Conservation (phyloP, 2,888 invertebrate species). For the Papilio elwesi region DNA sequence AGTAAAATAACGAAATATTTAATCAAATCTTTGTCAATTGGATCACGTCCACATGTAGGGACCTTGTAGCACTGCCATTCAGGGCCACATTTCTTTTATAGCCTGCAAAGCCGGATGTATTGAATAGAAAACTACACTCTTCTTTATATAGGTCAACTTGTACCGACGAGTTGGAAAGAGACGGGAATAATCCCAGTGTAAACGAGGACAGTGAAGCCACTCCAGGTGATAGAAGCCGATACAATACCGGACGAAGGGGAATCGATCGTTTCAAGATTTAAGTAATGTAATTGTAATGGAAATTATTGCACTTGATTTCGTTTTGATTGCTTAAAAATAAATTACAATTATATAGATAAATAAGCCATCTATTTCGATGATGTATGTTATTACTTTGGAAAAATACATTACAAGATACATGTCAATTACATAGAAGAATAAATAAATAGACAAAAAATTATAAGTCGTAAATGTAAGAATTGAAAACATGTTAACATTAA, state of each 20-base stretch:
- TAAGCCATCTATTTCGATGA: not conserved
- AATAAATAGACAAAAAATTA: too few species aligned
- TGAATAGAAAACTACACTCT: conserved; percentile 20
- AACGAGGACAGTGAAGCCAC: conserved; percentile 15
- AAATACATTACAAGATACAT: not conserved
- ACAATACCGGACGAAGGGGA: not conserved
- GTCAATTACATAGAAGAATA: too few species aligned
- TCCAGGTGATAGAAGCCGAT: conserved; percentile 22
- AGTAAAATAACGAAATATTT: conserved; percentile 23
- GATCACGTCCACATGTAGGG: conserved; percentile 30
- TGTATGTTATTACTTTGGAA: not conserved
- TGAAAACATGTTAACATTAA: too few species aligned
- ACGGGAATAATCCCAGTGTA: not conserved
- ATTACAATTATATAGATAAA: not conserved
- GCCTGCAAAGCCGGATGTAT: conserved; percentile 19
- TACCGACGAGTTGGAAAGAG: not conserved
- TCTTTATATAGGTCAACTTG: conserved; percentile 13
- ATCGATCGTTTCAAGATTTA: conserved; percentile 2
- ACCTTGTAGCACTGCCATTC: conserved; percentile 32
- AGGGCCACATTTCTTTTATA: conserved; percentile 25
- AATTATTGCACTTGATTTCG: not conserved
- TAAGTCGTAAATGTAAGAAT: too few species aligned
- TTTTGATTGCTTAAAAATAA: too few species aligned
- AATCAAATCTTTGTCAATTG: conserved; percentile 37
- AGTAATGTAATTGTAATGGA: not conserved